These are phyloP conservation scores for Pocillopora verrucosa DNA, from an alignment of 64 coral and sea anemone species.

Conservation along the genomic window DNA sequence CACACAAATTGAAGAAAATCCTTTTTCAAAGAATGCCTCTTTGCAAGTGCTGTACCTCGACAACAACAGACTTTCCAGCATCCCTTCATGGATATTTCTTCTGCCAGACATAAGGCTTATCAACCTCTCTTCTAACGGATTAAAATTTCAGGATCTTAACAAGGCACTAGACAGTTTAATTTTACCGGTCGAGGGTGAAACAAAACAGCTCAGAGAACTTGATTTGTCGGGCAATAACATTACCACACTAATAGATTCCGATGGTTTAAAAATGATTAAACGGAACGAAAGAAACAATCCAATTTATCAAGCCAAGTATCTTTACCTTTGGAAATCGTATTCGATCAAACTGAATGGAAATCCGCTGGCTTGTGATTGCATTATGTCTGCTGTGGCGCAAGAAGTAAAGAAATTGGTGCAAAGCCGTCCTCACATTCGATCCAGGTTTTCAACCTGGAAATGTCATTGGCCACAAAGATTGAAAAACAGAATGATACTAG, in stretches of 20 bases:
- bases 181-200: background rate
- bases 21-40: slow-evolving; percentile 42
- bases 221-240: slow-evolving; percentile 44
- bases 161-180: slow-evolving; percentile 31
- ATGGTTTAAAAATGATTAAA: slow-evolving; percentile 17
- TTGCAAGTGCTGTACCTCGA: slow-evolving; percentile 30
- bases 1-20: slow-evolving; percentile 19
- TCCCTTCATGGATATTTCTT: slow-evolving; percentile 46
- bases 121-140: slow-evolving; percentile 47
- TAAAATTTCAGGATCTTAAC: slow-evolving; percentile 48
- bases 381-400: background rate
- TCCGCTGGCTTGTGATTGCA: slow-evolving; percentile 51
- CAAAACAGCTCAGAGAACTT: slow-evolving; percentile 23
- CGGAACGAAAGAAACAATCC: slow-evolving; percentile 4
- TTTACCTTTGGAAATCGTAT: slow-evolving; percentile 16
- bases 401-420: background rate
- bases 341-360: slow-evolving; percentile 47
- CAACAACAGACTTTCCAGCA: slow-evolving; percentile 25
- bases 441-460: slow-evolving; percentile 53
- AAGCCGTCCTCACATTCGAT: background rate
- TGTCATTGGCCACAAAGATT: slow-evolving; percentile 34
- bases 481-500: background rate
- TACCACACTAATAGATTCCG: slow-evolving; percentile 13
- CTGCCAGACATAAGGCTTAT: slow-evolving; percentile 20
- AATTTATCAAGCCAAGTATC: background rate